These are phyloP conservation scores for Danio choprae DNA, from an alignment of 2,797 vertebrate genomes.

Conservation along the genomic window DNA sequence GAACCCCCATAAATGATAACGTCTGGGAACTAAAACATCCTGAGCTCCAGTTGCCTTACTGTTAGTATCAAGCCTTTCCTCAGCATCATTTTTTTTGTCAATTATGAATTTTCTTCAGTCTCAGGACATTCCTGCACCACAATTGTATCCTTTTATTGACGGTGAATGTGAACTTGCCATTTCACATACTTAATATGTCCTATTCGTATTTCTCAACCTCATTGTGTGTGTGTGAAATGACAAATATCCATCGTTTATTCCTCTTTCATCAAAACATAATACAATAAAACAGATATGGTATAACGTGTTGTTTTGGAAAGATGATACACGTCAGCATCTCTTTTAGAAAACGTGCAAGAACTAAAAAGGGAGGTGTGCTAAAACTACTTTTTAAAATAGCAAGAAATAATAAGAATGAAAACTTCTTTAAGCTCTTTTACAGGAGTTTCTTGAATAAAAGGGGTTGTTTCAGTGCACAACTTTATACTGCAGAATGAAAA, in stretches of 20 bases:
- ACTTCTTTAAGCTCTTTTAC: background rate
- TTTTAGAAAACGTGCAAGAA: background rate
- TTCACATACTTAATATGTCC: background rate
- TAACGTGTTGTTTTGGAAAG: background rate
- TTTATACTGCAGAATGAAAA: background rate
- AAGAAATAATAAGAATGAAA: background rate
- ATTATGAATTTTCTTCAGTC: background rate
- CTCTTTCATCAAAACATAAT: slow-evolving; percentile 12
- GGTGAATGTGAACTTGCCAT: background rate
- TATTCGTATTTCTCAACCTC: background rate
- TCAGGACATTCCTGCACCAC: slow-evolving; percentile 15
- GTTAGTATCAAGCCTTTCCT: background rate
- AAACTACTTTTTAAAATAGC: background rate
- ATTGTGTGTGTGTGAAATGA: slow-evolving; percentile 1
- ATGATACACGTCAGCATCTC: background rate
- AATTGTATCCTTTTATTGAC: background rate
- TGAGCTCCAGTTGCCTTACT: slow-evolving; percentile 31
- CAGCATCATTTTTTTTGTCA: background rate
- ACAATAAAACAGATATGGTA: slow-evolving; percentile 25
- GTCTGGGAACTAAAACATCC: slow-evolving; percentile 1
- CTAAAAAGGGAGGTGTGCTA: background rate
- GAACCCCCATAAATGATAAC: background rate
- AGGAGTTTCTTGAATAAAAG: background rate
- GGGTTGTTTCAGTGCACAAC: background rate
- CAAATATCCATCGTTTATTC: background rate